Evolutionary conservation across 2,888 invertebrate species (phyloP).

Genomic region (Watsonalla binaria): DNA sequence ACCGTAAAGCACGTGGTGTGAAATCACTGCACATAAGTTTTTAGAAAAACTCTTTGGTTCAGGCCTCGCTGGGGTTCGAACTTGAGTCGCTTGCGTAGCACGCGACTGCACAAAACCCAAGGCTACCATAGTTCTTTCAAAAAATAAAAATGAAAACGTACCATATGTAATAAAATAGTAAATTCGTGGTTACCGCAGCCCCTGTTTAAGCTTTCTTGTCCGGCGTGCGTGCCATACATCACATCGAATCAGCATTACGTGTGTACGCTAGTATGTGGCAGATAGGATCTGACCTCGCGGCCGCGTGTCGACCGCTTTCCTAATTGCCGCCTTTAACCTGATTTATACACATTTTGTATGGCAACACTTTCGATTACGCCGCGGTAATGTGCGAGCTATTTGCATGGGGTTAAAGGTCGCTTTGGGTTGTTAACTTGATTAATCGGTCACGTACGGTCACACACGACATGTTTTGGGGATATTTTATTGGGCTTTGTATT

Average conservation of each 20-base stretch:
- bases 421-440: not conserved
- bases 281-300: constrained; percentile 34
- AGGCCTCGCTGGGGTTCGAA: too few relatives aligned
- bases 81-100: too few relatives aligned
- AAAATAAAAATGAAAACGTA: too few relatives aligned
- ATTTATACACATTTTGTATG: not conserved
- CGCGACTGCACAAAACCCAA: too few relatives aligned
- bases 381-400: not conserved
- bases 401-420: not conserved
- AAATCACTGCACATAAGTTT: too few relatives aligned
- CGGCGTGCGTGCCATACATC: constrained; percentile 29
- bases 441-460: not conserved
- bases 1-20: too few relatives aligned
- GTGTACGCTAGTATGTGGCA: constrained; percentile 32
- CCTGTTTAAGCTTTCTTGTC: not conserved
- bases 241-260: constrained; percentile 36
- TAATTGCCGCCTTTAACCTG: not conserved
- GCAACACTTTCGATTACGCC: not conserved
- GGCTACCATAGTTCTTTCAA: too few relatives aligned
- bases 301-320: not conserved
- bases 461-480: not conserved
- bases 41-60: too few relatives aligned
- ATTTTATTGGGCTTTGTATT: not conserved
- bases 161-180: too few relatives aligned
- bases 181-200: not conserved